Evolutionary conservation across 2,797 vertebrate genomes (phyloP).

Genomic region (Pseudochirops corinnae): DNA sequence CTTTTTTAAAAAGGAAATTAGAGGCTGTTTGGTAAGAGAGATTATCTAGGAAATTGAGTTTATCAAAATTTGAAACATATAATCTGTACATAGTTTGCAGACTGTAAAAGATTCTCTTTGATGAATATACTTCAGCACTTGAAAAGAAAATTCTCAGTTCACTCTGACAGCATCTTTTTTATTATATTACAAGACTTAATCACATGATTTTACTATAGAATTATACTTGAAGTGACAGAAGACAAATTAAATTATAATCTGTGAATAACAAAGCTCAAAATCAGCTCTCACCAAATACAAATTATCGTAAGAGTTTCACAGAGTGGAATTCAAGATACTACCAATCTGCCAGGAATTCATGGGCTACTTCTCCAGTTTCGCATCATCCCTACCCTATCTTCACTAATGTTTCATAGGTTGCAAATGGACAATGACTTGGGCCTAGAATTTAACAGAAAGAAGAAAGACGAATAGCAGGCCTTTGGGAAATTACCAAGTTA

Average conservation of each 20-base stretch:
- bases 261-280: constrained; percentile 64
- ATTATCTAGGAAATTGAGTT: constrained; percentile 56
- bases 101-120: constrained; percentile 33
- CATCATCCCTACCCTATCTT: not conserved
- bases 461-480: not conserved
- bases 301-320: constrained; percentile 24
- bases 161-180: constrained; percentile 26
- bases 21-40: constrained; percentile 42
- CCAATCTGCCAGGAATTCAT: constrained; percentile 8
- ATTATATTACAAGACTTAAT: constrained; percentile 11
- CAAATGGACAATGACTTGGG: not conserved
- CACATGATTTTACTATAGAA: not conserved
- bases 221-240: constrained; percentile 56
- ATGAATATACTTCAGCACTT: constrained; percentile 22
- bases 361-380: not conserved
- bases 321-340: constrained; percentile 40
- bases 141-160: constrained; percentile 60
- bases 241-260: constrained; percentile 56
- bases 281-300: constrained; percentile 34
- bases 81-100: constrained; percentile 45
- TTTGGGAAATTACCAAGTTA: not conserved
- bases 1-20: constrained; percentile 75
- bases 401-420: not conserved
- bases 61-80: constrained; percentile 69
- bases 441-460: not conserved